A percentile compares a stretch with the other conserved stretches of the same genome.
phyloP scores from a whole-genome alignment of 2,888 invertebrate species.

The Crepidodera aurea region DNA sequence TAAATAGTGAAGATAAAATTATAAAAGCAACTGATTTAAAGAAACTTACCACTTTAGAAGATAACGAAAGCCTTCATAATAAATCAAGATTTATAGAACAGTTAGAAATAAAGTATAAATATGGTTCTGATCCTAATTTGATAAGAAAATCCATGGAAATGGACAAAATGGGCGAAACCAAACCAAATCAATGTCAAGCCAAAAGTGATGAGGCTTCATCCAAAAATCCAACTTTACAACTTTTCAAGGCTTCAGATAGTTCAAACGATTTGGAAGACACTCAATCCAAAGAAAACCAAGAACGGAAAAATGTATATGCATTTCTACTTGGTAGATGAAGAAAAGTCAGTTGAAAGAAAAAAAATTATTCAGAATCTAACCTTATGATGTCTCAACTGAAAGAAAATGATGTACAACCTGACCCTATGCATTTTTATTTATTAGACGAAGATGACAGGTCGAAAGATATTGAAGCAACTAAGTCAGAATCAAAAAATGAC shows the following conservation, averaged over 20 bases:
- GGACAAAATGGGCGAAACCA: neutral
- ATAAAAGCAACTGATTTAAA: neutral
- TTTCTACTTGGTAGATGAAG: neutral
- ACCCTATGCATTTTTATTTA: slow-evolving; percentile 4
- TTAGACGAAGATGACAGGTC: no score
- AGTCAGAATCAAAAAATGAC: no score
- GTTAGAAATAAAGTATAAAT: slow-evolving; percentile 18
- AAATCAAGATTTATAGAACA: slow-evolving; percentile 18
- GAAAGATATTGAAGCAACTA: no score
- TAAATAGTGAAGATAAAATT: neutral
- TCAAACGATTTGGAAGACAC: no score
- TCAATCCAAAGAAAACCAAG: no score
- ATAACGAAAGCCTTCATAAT: neutral
- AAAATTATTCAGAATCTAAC: neutral
- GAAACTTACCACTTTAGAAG: neutral
- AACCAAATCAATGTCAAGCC: neutral
- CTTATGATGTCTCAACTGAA: slow-evolving; percentile 6
- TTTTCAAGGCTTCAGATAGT: no score
- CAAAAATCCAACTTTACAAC: neutral
- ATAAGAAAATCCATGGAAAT: slow-evolving; percentile 5
- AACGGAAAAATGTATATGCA: neutral
- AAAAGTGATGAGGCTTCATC: no score
- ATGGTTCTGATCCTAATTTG: slow-evolving; percentile 20
- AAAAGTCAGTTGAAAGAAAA: neutral
- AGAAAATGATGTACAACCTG: neutral